Percentiles rank a stretch among this genome's conserved stretches.
Evolutionary conservation across 2,797 vertebrate genomes (phyloP).

Genomic region (Myiotriccus ornatus): DNA sequence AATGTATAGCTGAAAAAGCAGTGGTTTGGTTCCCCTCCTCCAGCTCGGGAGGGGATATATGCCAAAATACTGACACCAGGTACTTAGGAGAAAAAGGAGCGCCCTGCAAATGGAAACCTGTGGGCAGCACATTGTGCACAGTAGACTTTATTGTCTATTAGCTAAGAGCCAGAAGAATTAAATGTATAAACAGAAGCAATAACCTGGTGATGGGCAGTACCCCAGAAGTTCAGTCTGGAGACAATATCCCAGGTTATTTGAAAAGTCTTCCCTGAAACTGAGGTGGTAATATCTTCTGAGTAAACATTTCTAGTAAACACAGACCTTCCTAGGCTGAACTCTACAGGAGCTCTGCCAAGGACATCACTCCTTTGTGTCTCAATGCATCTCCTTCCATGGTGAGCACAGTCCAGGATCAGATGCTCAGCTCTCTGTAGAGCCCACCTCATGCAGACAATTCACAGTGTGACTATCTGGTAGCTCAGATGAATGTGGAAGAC

Average conservation of each 20-base stretch:
- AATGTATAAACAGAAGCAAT: neutral
- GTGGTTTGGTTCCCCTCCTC: neutral
- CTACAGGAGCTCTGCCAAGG: neutral
- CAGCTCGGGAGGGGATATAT: neutral
- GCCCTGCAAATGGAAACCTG: neutral
- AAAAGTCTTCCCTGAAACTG: neutral
- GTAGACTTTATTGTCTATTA: neutral
- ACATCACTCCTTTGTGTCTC: neutral
- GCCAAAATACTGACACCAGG: neutral
- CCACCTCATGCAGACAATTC: rapidly evolving
- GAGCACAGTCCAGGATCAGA: neutral
- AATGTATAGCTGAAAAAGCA: neutral
- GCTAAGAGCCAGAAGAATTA: neutral
- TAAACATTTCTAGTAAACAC: neutral
- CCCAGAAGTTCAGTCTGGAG: neutral
- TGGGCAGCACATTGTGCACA: neutral
- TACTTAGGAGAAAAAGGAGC: neutral
- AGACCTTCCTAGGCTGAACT: neutral
- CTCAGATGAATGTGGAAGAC: neutral
- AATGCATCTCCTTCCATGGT: rapidly evolving
- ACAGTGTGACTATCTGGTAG: neutral
- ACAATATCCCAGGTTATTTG: neutral
- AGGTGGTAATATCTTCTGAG: neutral
- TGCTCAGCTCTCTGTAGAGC: neutral
- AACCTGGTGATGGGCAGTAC: neutral